phyloP scores from a whole-genome alignment of 1,140 invertebrate species.

The Diorhabda elongata region DNA sequence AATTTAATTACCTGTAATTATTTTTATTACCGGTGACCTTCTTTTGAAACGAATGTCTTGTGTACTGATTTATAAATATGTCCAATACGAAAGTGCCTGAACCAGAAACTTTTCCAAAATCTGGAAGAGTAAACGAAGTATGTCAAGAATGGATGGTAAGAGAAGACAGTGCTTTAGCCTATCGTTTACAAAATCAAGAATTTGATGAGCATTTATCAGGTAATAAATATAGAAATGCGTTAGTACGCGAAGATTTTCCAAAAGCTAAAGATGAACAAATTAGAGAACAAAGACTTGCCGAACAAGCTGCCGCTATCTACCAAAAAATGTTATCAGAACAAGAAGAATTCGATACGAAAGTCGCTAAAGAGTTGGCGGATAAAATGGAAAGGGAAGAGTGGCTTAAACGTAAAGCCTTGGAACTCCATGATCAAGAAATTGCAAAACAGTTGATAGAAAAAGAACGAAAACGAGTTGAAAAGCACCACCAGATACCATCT shows the following conservation, averaged over 20 bases:
- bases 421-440: conserved; percentile 51
- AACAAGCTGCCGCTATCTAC: conserved; percentile 57
- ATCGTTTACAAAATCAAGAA: conserved; percentile 86
- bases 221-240: conserved; percentile 81
- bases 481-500: conserved; percentile 22
- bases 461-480: conserved; percentile 33
- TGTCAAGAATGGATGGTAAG: conserved; percentile 86
- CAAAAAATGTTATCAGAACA: conserved; percentile 60
- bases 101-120: conserved; percentile 34
- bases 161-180: conserved; percentile 85
- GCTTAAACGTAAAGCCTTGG: conserved; percentile 50
- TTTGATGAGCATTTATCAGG: conserved; percentile 80
- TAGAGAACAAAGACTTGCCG: conserved; percentile 65
- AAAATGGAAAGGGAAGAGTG: conserved; percentile 60
- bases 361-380: conserved; percentile 62
- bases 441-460: conserved; percentile 49
- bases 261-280: conserved; percentile 77
- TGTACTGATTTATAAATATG: conserved; percentile 24
- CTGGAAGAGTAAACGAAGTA: conserved; percentile 48
- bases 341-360: conserved; percentile 66
- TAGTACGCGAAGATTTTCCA: conserved; percentile 84
- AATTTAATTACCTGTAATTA: conserved; percentile 7
- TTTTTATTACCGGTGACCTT: conserved; percentile 4
- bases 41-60: not conserved
- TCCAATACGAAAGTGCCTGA: conserved; percentile 33